A percentile compares a stretch with the other conserved stretches of the same genome.
These are phyloP conservation scores for Microctonus aethiopoides DNA, from an alignment of 2,888 invertebrate genomes.

Conservation along the genomic window DNA sequence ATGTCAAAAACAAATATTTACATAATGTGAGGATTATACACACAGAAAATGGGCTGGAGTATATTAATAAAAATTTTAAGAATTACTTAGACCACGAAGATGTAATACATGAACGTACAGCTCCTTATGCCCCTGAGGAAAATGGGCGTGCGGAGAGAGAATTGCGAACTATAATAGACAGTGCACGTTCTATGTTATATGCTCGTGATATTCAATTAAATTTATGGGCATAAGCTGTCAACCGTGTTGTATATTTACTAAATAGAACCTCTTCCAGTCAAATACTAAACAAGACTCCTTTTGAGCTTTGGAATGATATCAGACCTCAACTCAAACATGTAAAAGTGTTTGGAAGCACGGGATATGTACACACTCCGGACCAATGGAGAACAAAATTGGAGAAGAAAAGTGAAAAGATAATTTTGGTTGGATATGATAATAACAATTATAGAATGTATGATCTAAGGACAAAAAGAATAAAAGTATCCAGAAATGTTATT, in stretches of 20 bases:
- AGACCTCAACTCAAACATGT: not conserved
- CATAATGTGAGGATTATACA: conserved; percentile 5
- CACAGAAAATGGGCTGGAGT: conserved; percentile 24
- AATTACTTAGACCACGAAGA: conserved; percentile 1
- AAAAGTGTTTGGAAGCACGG: conserved; percentile 12
- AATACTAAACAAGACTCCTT: conserved; percentile 23
- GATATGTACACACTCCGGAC: conserved; percentile 18
- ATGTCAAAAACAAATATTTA: not conserved
- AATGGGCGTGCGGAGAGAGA: conserved; percentile 43
- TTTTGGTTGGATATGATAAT: conserved; percentile 32
- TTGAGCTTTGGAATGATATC: conserved; percentile 23
- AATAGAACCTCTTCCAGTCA: conserved; percentile 19
- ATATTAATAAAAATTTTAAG: not conserved
- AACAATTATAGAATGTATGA: conserved; percentile 26
- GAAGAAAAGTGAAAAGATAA: conserved; percentile 26
- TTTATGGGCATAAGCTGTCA: conserved; percentile 27
- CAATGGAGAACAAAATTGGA: conserved; percentile 28
- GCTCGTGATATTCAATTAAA: conserved; percentile 25
- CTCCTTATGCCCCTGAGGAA: conserved; percentile 43
- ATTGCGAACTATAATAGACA: conserved; percentile 42
- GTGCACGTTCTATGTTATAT: conserved; percentile 41
- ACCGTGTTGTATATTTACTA: conserved; percentile 23
- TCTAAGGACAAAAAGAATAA: not conserved
- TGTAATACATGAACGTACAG: conserved; percentile 36
- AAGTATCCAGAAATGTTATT: conserved; percentile 25